Base-by-base conservation (phyloP, 2,797 vertebrate species). In the Eulemur coronatus region DNA sequence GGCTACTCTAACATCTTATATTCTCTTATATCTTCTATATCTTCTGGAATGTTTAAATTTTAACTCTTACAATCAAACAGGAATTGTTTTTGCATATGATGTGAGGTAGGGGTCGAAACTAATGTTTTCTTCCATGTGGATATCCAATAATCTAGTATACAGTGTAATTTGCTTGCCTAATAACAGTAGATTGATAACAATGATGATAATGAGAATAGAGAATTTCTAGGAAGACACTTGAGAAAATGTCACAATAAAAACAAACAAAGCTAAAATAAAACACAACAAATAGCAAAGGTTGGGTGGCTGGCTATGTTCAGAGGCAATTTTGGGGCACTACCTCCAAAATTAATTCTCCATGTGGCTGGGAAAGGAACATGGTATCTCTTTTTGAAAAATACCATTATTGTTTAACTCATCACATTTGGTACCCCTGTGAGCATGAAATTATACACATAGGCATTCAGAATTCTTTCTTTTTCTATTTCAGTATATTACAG, bases 221-320 rank as follows among this genome's bases (percentile, higher is more conserved):
- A 72, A 93, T 91, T 73, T 85, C 57, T 63, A 93, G 61, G 35
- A 72, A 46, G 33, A 80, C 78, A 41, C 6, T 61, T 4, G 76
- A 24, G 59, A 78, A 91, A 76, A 28, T 50, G 76, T 69, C 17
- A 85, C 18, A 67, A 84, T 72, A 61, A 89, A 82, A 91, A 41
- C 43, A 86, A 89, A 89, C 48, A 86, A 86, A 86, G 43, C 13
- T 67, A 82, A 94, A 84, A 41, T 87, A 61, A 69, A 95, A 28
- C 33, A 41, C 12, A 94, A 70, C 9, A 38, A 63, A 78, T 2
- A 82, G 55, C 59, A 65, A 79, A 84, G 35, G 48, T 35, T 59
- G 15, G 24, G 18, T 78, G 24, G 10, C 41, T 94, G 57, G 3
- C 63, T 82, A 41, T 89, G 28, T 89, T 73, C 52, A 8, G 17